A percentile compares a stretch with the other conserved stretches of the same genome.
These are phyloP conservation scores for Gymnorhina tibicen DNA, from an alignment of 2,113 vertebrate species.

Conservation along the genomic window DNA sequence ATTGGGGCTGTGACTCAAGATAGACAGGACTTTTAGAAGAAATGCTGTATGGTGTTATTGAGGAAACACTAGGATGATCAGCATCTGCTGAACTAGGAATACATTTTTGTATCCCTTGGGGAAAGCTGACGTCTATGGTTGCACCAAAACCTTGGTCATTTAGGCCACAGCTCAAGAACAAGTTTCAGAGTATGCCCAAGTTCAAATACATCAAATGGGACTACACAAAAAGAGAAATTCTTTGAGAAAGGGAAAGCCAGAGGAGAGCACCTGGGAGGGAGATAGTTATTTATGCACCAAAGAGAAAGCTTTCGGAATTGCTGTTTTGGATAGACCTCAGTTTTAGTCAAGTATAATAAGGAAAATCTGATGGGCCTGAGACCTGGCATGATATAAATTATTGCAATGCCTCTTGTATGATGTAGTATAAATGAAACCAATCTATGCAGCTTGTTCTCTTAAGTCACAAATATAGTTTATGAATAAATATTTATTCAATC, in stretches of 20 bases:
- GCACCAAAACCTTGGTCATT: not conserved
- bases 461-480: constrained; percentile 40
- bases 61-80: not conserved
- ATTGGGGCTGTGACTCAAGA: not conserved
- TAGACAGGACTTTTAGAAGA: not conserved
- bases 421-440: not conserved
- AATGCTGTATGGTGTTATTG: not conserved
- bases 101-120: not conserved
- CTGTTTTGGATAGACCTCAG: not conserved
- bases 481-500: constrained; percentile 47
- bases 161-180: not conserved
- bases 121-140: not conserved
- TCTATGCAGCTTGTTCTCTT: constrained; percentile 2
- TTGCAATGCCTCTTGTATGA: not conserved
- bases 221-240: not conserved
- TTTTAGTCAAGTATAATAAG: constrained; percentile 10
- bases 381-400: constrained; percentile 4
- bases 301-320: not conserved
- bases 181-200: not conserved
- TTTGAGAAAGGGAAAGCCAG: not conserved
- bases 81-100: not conserved
- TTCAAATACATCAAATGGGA: not conserved
- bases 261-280: not conserved
- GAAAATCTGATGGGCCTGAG: not conserved
- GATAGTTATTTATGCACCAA: not conserved